Conservation (phyloP, 2,888 invertebrate genomes). For the Drosophila nr. medialis region DNA sequence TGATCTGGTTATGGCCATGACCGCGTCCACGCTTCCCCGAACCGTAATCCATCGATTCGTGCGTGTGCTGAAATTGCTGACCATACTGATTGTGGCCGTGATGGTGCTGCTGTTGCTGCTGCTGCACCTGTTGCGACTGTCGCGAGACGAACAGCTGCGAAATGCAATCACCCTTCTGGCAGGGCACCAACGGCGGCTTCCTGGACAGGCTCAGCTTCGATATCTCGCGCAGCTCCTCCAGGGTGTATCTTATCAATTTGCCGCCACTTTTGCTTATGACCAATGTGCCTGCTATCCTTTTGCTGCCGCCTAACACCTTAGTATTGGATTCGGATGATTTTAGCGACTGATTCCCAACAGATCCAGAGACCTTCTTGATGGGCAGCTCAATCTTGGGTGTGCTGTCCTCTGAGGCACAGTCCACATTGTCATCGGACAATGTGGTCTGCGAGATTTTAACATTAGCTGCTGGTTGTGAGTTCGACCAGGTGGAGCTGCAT, state of each 20-base stretch:
- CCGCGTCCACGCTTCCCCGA: slow-evolving; percentile 73
- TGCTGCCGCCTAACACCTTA: slow-evolving; percentile 10
- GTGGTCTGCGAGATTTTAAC: slow-evolving; percentile 9
- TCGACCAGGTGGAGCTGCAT: slow-evolving; percentile 70
- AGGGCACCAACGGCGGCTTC: slow-evolving; percentile 76
- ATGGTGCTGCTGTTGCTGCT: slow-evolving; percentile 59
- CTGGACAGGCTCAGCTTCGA: slow-evolving; percentile 66
- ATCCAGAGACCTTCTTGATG: slow-evolving; percentile 35
- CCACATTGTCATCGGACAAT: slow-evolving; percentile 49
- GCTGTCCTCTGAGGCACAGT: slow-evolving; percentile 41
- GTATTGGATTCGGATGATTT: slow-evolving; percentile 7
- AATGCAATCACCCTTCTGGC: slow-evolving; percentile 79
- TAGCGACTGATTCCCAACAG: slow-evolving; percentile 17
- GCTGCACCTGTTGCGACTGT: slow-evolving; percentile 43
- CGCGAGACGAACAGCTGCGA: slow-evolving; percentile 79
- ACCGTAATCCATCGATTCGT: slow-evolving; percentile 77
- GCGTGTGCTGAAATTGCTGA: slow-evolving; percentile 80
- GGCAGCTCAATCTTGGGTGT: slow-evolving; percentile 13
- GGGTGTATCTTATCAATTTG: slow-evolving; percentile 64
- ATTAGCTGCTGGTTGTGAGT: slow-evolving; percentile 31
- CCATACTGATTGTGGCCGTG: slow-evolving; percentile 66
- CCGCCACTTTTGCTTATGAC: neutral
- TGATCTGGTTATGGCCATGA: slow-evolving; percentile 54
- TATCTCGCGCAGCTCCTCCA: slow-evolving; percentile 73
- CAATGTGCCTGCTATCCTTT: slow-evolving; percentile 12